Evolutionary conservation across 2,888 invertebrate species (phyloP).

Genomic region (Apodemia zela): DNA sequence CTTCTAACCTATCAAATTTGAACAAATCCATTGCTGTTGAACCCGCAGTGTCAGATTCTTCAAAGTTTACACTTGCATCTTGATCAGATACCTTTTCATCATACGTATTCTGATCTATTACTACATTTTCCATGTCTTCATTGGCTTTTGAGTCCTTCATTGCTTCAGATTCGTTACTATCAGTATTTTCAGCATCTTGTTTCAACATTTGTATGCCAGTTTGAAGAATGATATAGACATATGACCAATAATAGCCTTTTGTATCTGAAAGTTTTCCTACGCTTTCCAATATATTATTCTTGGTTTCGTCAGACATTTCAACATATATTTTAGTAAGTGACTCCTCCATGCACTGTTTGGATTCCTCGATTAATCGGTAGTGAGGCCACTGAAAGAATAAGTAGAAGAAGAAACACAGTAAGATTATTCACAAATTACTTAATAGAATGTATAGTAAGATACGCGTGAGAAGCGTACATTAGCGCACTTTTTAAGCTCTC

Average conservation of each 20-base stretch:
- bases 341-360: constrained; percentile 36
- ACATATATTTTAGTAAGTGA: constrained; percentile 38
- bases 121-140: background rate
- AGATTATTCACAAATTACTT: background rate
- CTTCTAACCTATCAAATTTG: constrained; percentile 27
- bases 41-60: background rate
- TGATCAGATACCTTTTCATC: background rate
- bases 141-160: constrained; percentile 11
- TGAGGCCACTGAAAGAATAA: constrained; percentile 47
- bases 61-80: background rate
- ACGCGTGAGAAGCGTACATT: no score
- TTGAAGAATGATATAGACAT: constrained; percentile 30
- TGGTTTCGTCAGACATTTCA: constrained; percentile 26
- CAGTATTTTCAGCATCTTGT: background rate
- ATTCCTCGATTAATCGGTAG: constrained; percentile 41
- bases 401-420: background rate
- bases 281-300: constrained; percentile 22
- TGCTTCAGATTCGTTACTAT: background rate
- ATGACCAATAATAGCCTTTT: constrained; percentile 50
- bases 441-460: background rate
- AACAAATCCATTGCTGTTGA: constrained; percentile 5
- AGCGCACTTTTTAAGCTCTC: no score
- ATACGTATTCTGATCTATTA: background rate
- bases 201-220: constrained; percentile 10
- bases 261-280: constrained; percentile 32